Evolutionary conservation across 1,140 invertebrate species (phyloP), one percentile per base, ranked within the genome.

Genomic region (Lepidotrigona ventralis): DNA sequence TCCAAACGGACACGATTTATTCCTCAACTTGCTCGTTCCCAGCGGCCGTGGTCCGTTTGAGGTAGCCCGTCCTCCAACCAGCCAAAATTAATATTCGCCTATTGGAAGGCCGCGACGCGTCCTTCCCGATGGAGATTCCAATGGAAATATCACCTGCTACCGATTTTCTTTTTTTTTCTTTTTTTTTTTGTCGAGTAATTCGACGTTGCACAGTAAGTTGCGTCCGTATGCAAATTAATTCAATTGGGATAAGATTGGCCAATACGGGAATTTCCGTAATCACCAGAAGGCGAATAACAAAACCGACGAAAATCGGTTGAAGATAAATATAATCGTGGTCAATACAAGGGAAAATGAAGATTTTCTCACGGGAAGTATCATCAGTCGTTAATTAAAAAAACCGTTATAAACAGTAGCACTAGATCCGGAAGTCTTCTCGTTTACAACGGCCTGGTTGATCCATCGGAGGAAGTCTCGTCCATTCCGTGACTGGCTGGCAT

Each of bases 1-100:
- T 23, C 21, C 73, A 21, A 64, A 64, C 75, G 54, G 63, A 71
- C 72, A 68, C 86, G 84, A 88, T 81, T 88, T 83, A 88, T 85
- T 85, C 75, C 66, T 66, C 76, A 74, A 88, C 78, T 85, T 79
- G 63, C 33, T 60, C 33, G 72, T 73, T 74, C 15, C 17, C 17
- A 8, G 12, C 29, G 3, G 9, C 46, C 9, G 29, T 51, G 51
- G 26, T 29, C 15, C 19, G 69, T 53, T 63, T 19, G 51, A n/a
- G 54, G 51, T 29, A 19, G 4, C 12, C 4, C 26, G 21, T 19
- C 12, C 14, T 9, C 14, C n/a, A 17, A 15, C 12, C 23, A 19
- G 3, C 14, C 39, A 4, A 79, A 79, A 60, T 70, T 79, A 71
- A 26, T 70, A 29, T 29, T 29, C 60, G 26, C 51, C 33, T 53